Base-by-base conservation (phyloP, 2,113 vertebrate genomes). In the Scomber colias region DNA sequence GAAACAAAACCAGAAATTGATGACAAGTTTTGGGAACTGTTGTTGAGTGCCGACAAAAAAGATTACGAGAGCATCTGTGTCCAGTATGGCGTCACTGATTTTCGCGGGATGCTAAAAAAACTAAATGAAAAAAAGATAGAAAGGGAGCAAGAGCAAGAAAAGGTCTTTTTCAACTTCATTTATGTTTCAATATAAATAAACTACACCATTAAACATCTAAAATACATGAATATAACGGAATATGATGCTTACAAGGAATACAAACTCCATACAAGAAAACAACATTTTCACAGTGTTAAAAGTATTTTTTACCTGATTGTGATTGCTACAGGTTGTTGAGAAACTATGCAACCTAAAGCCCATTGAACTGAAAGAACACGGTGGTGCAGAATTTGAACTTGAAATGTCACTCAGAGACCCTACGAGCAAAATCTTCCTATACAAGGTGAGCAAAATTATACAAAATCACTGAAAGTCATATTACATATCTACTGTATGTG, bases 41-140 rank as follows among this genome's bases (percentile, higher is more conserved):
- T 98, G 81, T 69, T 98, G 88, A 95, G 95, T 2, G 94, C 96
- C 5, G 95, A 96, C 60, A 96, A 81, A 48, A 97, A 92, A 85
- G 95, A 98, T 70, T 98, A 97, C 5, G 97, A 97, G 81, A 77
- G 76, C 19, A 97, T 98, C 77, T 98, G 96, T 83, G 0, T 90
- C 0, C 93, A 96, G 70, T 96, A 97, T 0, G 95, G 96, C 11
- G 88, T 98, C 50, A 96, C 93, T 3, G 96, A 98, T 85, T 97
- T 96, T 72, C 95, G 96, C 2, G 89, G 97, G 78, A 96, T 98
- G 95, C 89, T 98, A 79, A 97, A 88, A 40, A 96, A 92, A 90
- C 93, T 98, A 59, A 95, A 93, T 57, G 92, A 95, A 82, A 92
- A 96, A 75, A 97, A 90, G 83, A 82, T 76, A 9, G 95, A 96